Percentiles rank a stretch among this genome's conserved stretches.
These are phyloP conservation scores for Lasiurus borealis DNA, from an alignment of 2,113 vertebrate species.

Conservation along the genomic window DNA sequence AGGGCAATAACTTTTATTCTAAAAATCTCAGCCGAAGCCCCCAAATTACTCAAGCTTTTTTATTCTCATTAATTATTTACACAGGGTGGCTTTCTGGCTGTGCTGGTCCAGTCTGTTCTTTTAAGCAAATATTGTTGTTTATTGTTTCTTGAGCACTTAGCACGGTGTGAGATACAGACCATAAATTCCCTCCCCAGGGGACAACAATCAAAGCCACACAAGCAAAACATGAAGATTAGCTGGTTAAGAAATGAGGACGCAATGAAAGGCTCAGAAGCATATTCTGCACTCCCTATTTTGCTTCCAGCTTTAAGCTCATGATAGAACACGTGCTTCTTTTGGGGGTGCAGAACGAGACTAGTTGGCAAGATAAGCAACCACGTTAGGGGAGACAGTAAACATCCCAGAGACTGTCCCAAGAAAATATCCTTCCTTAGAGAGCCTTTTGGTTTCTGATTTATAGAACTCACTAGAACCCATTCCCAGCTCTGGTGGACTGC, in stretches of 20 bases:
- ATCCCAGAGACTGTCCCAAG: background rate
- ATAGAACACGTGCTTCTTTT: background rate
- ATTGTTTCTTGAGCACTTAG: conserved; percentile 61
- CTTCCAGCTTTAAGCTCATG: conserved; percentile 4
- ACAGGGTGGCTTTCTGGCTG: conserved; percentile 55
- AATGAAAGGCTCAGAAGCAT: conserved; percentile 44
- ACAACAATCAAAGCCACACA: conserved; percentile 50
- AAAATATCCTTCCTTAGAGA: conserved; percentile 30
- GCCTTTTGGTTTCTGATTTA: background rate
- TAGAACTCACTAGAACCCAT: background rate
- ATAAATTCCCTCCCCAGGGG: conserved; percentile 54
- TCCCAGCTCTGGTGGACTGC: background rate
- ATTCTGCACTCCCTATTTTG: background rate
- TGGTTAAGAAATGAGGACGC: conserved; percentile 52
- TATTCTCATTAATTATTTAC: conserved; percentile 72
- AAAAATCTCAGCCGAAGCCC: conserved; percentile 29
- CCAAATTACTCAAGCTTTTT: conserved; percentile 55
- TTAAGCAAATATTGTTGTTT: conserved; percentile 64
- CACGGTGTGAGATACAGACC: conserved; percentile 30
- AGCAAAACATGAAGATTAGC: conserved; percentile 61
- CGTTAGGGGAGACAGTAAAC: conserved; percentile 31
- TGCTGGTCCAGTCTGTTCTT: conserved; percentile 50
- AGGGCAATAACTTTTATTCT: conserved; percentile 42
- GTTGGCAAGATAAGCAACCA: background rate
- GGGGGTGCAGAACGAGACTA: background rate